These are phyloP conservation scores for Gallinago nigripennis DNA, from an alignment of 2,797 vertebrate genomes.

Conservation along the genomic window DNA sequence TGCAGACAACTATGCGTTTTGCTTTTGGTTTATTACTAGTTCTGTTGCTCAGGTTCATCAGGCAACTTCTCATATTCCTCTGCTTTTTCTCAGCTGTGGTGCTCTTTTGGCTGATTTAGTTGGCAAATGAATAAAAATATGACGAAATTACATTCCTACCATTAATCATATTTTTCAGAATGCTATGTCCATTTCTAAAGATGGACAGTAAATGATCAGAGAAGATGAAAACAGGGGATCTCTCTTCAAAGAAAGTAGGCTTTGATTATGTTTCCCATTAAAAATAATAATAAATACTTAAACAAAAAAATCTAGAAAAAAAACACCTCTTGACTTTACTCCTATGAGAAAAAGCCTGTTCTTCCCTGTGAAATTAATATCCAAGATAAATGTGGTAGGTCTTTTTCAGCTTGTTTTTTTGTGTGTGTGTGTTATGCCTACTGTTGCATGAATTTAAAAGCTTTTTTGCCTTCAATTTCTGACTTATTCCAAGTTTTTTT, in stretches of 20 bases:
- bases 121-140: neutral
- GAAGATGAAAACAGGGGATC: neutral
- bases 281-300: neutral
- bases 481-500: neutral
- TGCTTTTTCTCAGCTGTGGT: neutral
- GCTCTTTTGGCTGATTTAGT: neutral
- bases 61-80: neutral
- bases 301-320: neutral
- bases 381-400: neutral
- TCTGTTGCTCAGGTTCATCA: neutral
- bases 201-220: neutral
- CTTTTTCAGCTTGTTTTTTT: neutral
- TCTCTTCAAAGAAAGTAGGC: neutral
- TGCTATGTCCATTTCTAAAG: neutral
- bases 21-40: neutral
- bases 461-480: neutral
- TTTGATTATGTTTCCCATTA: neutral
- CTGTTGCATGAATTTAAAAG: neutral
- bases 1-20: neutral
- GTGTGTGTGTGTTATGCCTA: neutral
- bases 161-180: neutral
- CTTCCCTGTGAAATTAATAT: neutral
- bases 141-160: neutral
- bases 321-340: neutral
- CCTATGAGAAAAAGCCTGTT: neutral